These are phyloP conservation scores for Callorhinus ursinus DNA, from an alignment of 2,113 vertebrate species.

Conservation along the genomic window DNA sequence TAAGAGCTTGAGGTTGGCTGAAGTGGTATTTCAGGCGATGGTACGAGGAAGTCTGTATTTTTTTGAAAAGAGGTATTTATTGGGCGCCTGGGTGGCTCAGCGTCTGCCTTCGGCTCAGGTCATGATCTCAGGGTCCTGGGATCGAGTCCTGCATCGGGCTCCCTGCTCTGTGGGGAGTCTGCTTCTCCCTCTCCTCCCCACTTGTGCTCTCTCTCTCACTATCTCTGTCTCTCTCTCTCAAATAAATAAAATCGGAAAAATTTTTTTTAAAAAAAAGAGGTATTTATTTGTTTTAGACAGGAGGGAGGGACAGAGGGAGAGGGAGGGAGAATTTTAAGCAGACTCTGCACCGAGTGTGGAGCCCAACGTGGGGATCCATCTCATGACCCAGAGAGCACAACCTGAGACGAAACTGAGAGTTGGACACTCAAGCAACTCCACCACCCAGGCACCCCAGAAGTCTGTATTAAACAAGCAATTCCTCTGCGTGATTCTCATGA, in stretches of 20 bases:
- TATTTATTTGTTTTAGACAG: neutral
- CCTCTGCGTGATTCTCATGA: neutral
- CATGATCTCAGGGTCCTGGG: too few relatives aligned
- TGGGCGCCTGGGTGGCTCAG: too few relatives aligned
- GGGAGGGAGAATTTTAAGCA: neutral
- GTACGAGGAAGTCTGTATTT: neutral
- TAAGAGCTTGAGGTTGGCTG: neutral
- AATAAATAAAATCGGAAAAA: too few relatives aligned
- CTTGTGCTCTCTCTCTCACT: too few relatives aligned
- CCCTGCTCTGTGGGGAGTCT: too few relatives aligned
- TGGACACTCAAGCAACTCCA: neutral
- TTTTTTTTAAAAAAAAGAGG: neutral
- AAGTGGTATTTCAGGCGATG: neutral
- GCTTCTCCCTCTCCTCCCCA: too few relatives aligned
- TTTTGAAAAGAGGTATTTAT: neutral
- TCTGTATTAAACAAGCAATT: neutral
- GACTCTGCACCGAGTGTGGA: accelerated
- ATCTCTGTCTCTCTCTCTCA: too few relatives aligned
- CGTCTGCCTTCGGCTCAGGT: too few relatives aligned
- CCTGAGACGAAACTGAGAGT: neutral
- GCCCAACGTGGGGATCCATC: neutral
- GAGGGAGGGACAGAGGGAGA: neutral
- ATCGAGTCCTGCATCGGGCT: too few relatives aligned
- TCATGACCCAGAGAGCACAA: neutral
- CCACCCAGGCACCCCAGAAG: neutral